These are phyloP conservation scores for Drosophila triauraria DNA, from an alignment of 1,140 invertebrate genomes.

Conservation along the genomic window DNA sequence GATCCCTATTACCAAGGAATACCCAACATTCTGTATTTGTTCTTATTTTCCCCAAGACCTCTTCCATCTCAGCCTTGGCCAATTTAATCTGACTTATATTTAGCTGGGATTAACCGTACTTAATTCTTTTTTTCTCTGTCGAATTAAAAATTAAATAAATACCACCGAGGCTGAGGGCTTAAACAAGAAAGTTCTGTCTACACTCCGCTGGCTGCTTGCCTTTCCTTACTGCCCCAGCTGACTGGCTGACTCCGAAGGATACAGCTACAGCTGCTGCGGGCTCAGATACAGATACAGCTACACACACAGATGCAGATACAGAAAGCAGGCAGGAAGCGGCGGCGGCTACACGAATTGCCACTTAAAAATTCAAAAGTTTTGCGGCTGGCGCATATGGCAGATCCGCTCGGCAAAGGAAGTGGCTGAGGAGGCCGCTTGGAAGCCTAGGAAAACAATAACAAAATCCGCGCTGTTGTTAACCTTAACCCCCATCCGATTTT, in stretches of 20 bases:
- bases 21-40: neutral
- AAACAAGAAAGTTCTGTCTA: constrained; percentile 30
- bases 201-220: constrained; percentile 18
- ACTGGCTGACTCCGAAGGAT: constrained; percentile 27
- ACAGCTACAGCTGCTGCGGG: constrained; percentile 10
- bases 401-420: constrained; percentile 38
- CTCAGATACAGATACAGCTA: constrained; percentile 6
- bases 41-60: neutral
- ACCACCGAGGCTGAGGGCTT: constrained; percentile 20
- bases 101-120: constrained; percentile 6
- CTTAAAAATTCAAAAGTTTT: constrained; percentile 84
- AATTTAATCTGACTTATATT: constrained; percentile 8
- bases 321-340: constrained; percentile 46
- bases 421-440: constrained; percentile 5
- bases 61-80: neutral
- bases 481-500: constrained; percentile 72
- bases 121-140: constrained; percentile 8
- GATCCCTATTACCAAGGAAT: neutral
- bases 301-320: neutral
- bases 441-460: constrained; percentile 68
- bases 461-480: constrained; percentile 60
- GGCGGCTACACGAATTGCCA: constrained; percentile 78
- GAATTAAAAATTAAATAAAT: constrained; percentile 61
- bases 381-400: constrained; percentile 74
- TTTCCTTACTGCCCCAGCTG: constrained; percentile 9